phyloP scores from a whole-genome alignment of 2,113 vertebrate genomes.

The Corynorhinus townsendii region DNA sequence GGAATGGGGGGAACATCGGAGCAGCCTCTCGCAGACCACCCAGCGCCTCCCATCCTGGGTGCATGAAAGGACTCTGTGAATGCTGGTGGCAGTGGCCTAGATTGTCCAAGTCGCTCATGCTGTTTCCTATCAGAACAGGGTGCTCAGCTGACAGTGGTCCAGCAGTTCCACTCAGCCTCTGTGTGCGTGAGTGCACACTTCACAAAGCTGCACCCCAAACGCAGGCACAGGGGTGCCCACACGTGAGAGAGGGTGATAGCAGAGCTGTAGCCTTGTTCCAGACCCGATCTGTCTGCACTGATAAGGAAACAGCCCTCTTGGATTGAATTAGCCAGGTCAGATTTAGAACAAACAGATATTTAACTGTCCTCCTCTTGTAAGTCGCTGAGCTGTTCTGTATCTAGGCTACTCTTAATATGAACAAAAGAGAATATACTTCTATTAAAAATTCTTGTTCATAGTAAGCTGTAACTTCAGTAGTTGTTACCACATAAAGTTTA shows the following conservation, averaged over 20 bases:
- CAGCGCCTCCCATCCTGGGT: neutral
- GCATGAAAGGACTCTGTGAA: neutral
- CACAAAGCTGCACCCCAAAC: neutral
- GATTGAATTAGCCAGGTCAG: neutral
- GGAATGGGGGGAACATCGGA: neutral
- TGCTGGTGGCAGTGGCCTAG: neutral
- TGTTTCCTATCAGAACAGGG: neutral
- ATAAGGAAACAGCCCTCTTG: neutral
- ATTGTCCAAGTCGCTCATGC: neutral
- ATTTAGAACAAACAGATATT: neutral
- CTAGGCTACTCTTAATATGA: neutral
- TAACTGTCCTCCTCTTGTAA: neutral
- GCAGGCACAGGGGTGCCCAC: accelerated
- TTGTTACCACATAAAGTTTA: neutral
- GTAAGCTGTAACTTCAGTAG: neutral
- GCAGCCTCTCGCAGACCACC: neutral
- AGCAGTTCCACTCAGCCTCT: neutral
- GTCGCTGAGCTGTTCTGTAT: neutral
- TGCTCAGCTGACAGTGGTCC: neutral
- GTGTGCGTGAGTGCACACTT: accelerated
- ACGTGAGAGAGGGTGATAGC: neutral
- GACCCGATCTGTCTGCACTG: neutral
- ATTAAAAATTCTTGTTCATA: neutral
- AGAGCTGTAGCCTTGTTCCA: neutral
- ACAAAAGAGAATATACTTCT: neutral